Evolutionary conservation across 2,113 vertebrate genomes (phyloP).

Genomic region (Alethe diademata): DNA sequence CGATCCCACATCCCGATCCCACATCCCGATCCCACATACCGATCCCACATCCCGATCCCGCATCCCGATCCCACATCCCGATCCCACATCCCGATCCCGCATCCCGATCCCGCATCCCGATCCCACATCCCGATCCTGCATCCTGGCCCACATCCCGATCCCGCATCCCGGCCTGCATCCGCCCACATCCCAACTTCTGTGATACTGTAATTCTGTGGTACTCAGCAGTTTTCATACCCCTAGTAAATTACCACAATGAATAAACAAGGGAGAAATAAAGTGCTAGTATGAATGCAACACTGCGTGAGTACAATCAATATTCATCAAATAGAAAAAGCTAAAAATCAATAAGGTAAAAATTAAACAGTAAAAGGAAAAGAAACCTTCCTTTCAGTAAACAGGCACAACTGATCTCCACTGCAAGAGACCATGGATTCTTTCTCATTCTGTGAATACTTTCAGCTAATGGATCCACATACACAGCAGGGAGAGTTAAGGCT

Average conservation of each 20-base stretch:
- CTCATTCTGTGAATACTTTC: not conserved
- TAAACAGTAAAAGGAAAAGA: constrained; percentile 42
- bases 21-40: rapidly evolving
- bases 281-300: not conserved
- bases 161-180: not conserved
- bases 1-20: rapidly evolving
- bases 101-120: rapidly evolving
- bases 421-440: not conserved
- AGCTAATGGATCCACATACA: not conserved
- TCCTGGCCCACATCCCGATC: rapidly evolving
- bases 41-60: rapidly evolving
- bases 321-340: constrained; percentile 59
- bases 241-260: constrained; percentile 18
- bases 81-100: not conserved
- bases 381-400: constrained; percentile 7
- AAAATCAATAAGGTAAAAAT: constrained; percentile 60
- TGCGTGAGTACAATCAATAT: constrained; percentile 36
- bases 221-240: constrained; percentile 29
- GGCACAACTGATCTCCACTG: not conserved
- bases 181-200: not conserved
- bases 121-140: rapidly evolving
- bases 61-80: rapidly evolving
- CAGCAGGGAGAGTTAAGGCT: not conserved
- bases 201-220: not conserved
- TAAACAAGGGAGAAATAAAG: constrained; percentile 49